Evolutionary conservation across 1,140 invertebrate genomes (phyloP).

Genomic region (Cydia fagiglandana): DNA sequence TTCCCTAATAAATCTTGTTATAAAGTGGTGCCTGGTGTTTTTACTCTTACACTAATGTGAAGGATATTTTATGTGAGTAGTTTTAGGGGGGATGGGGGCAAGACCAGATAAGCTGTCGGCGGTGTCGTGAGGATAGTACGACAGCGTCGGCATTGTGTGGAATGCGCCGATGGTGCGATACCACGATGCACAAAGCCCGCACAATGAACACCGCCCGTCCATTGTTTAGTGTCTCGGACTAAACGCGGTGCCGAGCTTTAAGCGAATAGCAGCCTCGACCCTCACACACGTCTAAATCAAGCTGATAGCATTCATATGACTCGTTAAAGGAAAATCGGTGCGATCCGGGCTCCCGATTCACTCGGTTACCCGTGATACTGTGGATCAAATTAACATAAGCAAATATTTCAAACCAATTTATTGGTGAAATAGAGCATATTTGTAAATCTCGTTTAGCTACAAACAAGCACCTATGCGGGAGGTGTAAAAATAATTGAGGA

Average conservation of each 20-base stretch:
- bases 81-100: slow-evolving; percentile 25
- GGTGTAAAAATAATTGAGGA: slow-evolving; percentile 39
- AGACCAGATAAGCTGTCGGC: slow-evolving; percentile 38
- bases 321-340: slow-evolving; percentile 23
- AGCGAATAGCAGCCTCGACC: slow-evolving; percentile 49
- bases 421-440: slow-evolving; percentile 38
- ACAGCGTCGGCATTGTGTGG: slow-evolving; percentile 49
- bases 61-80: slow-evolving; percentile 24
- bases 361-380: neutral
- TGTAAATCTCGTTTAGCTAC: neutral
- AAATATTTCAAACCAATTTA: slow-evolving; percentile 36
- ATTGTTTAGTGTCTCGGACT: slow-evolving; percentile 70
- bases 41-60: too few species aligned
- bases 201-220: slow-evolving; percentile 59
- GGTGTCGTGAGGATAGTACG: slow-evolving; percentile 36
- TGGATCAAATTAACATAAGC: neutral
- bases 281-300: slow-evolving; percentile 26
- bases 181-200: slow-evolving; percentile 63
- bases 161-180: slow-evolving; percentile 54
- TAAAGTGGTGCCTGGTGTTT: too few species aligned
- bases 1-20: too few species aligned
- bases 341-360: neutral
- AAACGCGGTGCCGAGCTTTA: slow-evolving; percentile 57
- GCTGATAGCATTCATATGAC: slow-evolving; percentile 14
- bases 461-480: slow-evolving; percentile 27